Conservation (phyloP, 2,113 vertebrate species). For the Junco hyemalis region DNA sequence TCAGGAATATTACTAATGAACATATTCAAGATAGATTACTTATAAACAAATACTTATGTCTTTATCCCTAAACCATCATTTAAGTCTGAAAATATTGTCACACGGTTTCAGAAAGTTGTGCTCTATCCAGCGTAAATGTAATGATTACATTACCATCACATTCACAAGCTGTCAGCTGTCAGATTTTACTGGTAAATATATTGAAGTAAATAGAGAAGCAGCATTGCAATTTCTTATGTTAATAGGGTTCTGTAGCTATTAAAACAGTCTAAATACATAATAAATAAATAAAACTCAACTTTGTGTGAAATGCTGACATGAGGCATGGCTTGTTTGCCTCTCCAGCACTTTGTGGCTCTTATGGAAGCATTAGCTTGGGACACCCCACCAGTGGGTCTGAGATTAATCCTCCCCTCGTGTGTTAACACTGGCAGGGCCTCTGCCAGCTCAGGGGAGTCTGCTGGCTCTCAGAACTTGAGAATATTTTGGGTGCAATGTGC, state of each 20-base stretch:
- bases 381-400: neutral
- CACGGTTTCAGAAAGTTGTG: conserved; percentile 26
- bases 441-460: neutral
- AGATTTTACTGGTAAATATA: conserved; percentile 66
- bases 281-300: conserved; percentile 46
- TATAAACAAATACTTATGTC: conserved; percentile 62
- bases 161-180: conserved; percentile 64
- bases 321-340: neutral
- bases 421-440: rapidly evolving
- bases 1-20: conserved; percentile 63
- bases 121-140: conserved; percentile 54
- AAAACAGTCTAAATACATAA: conserved; percentile 44
- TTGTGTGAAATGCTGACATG: neutral
- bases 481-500: neutral
- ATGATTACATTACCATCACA: conserved; percentile 63
- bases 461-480: neutral
- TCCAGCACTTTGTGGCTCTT: neutral
- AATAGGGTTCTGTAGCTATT: conserved; percentile 66
- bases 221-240: conserved; percentile 61
- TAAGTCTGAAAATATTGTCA: conserved; percentile 51
- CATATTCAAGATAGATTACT: conserved; percentile 52
- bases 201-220: conserved; percentile 48
- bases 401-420: rapidly evolving
- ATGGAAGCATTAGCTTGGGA: neutral
- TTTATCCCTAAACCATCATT: conserved; percentile 57